Evolutionary conservation across 2,888 invertebrate species (phyloP), one percentile per base, ranked within the genome.

Genomic region (Toxonevra muliebris): DNA sequence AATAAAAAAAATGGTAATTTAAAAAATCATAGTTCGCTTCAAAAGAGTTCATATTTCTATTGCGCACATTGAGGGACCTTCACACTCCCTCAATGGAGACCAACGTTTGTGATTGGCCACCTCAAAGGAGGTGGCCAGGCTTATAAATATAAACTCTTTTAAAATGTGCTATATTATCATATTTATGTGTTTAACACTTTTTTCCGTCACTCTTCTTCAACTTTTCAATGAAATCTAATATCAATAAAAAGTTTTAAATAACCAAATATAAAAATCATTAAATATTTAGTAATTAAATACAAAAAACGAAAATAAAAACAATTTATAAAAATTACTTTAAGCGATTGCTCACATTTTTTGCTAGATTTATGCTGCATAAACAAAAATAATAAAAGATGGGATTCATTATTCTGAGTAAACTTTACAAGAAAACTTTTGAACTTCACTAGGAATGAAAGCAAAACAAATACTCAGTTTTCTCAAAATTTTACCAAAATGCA

Each of bases 401-500:
- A 57, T 30, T 30, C 43, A 66, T 54, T 60, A 42, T 59, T 60
- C 55, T 71, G 66, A 70, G 69, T 69, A 58, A 68, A 69, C 69
- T 72, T 74, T 71, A 73, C 65, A 68, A 43, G 30, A 57, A 73
- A 67, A 67, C 70, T 71, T 69, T 73, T 69, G 69, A 53, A 45
- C 69, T 69, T 57, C 15, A 54, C 61, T 60, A 65, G 73, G 75
- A 74, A 74, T 64, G 63, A 75, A 76, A 74, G 76, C 76, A 69
- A 68, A 30, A 4, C 30, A n/a, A n/a, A n/a, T n/a, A n/a, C n/a
- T n/a, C n/a, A n/a, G n/a, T n/a, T n/a, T n/a, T n/a, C n/a, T n/a
- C 30, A 30, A 30, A 30, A 30, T 30, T 4, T 30, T 30, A 4
- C 2, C 30, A 30, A 30, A 30, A 7, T 4, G 30, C 30, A 30